phyloP scores from a whole-genome alignment of 2,888 invertebrate genomes.

The Eilema depressum region DNA sequence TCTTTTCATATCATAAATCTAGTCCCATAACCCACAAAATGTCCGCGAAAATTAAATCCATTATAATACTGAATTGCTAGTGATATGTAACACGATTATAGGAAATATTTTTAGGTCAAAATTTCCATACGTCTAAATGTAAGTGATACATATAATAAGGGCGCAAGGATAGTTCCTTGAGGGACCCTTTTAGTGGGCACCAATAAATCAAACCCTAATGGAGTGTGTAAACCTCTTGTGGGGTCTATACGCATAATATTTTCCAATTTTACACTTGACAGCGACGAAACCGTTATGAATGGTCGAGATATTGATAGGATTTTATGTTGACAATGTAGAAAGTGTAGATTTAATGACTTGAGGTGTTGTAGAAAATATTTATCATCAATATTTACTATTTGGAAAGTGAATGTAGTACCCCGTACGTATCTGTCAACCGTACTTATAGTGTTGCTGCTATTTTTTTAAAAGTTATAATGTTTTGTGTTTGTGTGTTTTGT shows the following conservation, averaged over 20 bases:
- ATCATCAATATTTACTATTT: no score
- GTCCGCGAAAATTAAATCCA: constrained; percentile 23
- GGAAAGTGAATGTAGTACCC: no score
- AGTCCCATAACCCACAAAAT: constrained; percentile 5
- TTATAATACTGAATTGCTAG: constrained; percentile 30
- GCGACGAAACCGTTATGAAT: constrained; percentile 58
- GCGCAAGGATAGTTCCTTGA: constrained; percentile 76
- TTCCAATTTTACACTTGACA: constrained; percentile 74
- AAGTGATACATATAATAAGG: constrained; percentile 76
- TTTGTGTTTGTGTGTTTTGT: no score
- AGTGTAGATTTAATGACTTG: constrained; percentile 57
- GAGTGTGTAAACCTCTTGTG: constrained; percentile 73
- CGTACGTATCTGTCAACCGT: no score
- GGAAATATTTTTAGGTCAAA: constrained; percentile 72
- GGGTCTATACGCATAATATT: constrained; percentile 76
- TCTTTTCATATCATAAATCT: constrained; percentile 7
- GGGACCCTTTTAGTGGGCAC: constrained; percentile 82
- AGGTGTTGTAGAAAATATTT: no score
- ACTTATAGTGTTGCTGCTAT: no score
- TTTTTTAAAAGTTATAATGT: no score
- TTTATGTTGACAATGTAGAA: constrained; percentile 62
- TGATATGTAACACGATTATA: constrained; percentile 63
- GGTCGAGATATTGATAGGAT: constrained; percentile 65
- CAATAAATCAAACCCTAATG: constrained; percentile 84
- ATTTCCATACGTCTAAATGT: constrained; percentile 81